Percentiles rank a stretch among this genome's conserved stretches.
Conservation (phyloP, 2,888 invertebrate species). For the Drosophila putrida region DNA sequence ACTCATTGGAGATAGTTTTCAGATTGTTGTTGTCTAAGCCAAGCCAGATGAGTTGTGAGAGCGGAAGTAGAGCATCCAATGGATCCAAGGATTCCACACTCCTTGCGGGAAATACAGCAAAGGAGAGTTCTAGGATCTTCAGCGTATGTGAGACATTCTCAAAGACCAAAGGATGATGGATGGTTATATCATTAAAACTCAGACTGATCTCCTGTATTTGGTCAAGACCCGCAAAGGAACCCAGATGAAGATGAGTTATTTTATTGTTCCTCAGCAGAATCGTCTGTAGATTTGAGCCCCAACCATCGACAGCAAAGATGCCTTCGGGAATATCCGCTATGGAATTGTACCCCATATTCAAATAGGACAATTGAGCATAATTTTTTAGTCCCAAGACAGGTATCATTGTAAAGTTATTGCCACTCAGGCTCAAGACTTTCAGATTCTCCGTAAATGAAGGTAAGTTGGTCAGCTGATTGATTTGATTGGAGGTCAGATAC, state of each 20-base stretch:
- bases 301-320: constrained; percentile 89
- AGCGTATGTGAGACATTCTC: constrained; percentile 91
- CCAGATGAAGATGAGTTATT: constrained; percentile 90
- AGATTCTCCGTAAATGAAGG: constrained; percentile 87
- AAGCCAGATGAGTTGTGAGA: constrained; percentile 92
- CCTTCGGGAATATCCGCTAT: constrained; percentile 91
- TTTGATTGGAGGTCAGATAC: constrained; percentile 92
- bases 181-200: constrained; percentile 95
- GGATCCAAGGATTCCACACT: constrained; percentile 87
- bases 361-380: constrained; percentile 92
- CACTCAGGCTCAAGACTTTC: constrained; percentile 92
- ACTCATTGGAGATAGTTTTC: constrained; percentile 90
- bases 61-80: constrained; percentile 90
- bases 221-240: constrained; percentile 90
- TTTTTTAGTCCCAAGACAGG: constrained; percentile 90
- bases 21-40: constrained; percentile 95
- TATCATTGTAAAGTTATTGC: constrained; percentile 91
- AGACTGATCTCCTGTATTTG: constrained; percentile 94
- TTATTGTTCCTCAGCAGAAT: constrained; percentile 94
- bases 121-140: constrained; percentile 94
- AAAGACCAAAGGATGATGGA: constrained; percentile 93
- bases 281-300: constrained; percentile 93
- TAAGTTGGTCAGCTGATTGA: constrained; percentile 87
- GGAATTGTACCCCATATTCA: constrained; percentile 95
- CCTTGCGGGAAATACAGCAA: constrained; percentile 90